Evolutionary conservation across 2,797 vertebrate genomes (phyloP).

Genomic region (Diplodus sargus): DNA sequence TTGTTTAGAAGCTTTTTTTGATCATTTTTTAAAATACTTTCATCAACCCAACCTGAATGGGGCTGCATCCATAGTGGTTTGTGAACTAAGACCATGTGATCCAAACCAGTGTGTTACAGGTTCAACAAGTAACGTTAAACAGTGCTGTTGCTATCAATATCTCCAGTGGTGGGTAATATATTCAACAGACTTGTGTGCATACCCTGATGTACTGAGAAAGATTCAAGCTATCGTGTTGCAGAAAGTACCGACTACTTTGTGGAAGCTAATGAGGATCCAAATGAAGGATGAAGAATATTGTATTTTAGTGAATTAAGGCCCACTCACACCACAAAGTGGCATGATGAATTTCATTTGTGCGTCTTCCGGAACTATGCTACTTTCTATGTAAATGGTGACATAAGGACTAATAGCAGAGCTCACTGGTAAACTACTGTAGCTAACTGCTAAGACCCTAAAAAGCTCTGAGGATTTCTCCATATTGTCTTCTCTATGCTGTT

Average conservation of each 20-base stretch:
- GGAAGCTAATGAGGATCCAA: neutral
- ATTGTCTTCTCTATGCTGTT: neutral
- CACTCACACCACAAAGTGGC: neutral
- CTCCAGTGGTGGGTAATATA: neutral
- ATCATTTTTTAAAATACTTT: neutral
- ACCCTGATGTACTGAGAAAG: constrained; percentile 3
- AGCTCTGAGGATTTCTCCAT: neutral
- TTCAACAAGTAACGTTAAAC: constrained; percentile 2
- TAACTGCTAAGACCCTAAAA: neutral
- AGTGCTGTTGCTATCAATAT: constrained; percentile 1
- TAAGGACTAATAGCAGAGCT: neutral
- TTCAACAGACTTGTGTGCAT: neutral
- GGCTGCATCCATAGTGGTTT: neutral
- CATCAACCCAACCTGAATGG: constrained; percentile 10
- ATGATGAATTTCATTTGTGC: neutral
- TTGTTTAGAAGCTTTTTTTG: constrained; percentile 13
- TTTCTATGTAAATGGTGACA: neutral
- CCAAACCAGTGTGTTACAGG: constrained; percentile 6
- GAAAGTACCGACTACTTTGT: neutral
- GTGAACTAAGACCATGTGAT: constrained; percentile 29
- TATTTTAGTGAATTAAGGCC: constrained; percentile 7
- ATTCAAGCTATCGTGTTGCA: neutral
- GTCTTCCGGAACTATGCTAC: neutral
- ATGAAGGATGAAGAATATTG: neutral
- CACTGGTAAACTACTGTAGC: neutral